These are phyloP conservation scores for Scelioninae gen. 1 DNA, from an alignment of 2,888 invertebrate species.

Conservation along the genomic window DNA sequence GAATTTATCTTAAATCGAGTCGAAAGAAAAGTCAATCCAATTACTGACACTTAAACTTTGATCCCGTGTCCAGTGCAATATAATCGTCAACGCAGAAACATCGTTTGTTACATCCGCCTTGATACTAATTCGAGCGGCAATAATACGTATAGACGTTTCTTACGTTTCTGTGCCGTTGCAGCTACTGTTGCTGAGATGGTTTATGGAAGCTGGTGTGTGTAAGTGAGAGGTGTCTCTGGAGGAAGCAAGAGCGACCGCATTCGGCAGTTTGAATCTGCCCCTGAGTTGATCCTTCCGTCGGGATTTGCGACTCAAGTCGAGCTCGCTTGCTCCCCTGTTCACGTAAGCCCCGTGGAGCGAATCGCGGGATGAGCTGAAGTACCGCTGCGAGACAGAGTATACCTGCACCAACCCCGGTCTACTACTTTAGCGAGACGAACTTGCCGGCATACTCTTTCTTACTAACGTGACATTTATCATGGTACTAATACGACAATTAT, in stretches of 20 bases:
- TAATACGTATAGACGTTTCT: no score
- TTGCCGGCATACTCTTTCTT: constrained; percentile 55
- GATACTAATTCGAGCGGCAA: no score
- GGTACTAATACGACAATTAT: constrained; percentile 16
- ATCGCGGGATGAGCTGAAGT: constrained; percentile 90
- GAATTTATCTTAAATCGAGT: no score
- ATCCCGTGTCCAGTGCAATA: no score
- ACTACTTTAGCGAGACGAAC: constrained; percentile 71
- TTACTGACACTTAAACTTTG: no score
- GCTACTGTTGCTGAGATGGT: constrained; percentile 87
- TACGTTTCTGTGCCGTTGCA: constrained; percentile 89
- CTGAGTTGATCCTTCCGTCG: constrained; percentile 87
- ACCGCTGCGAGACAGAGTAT: constrained; percentile 86
- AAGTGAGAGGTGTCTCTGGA: constrained; percentile 91
- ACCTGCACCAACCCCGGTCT: constrained; percentile 78
- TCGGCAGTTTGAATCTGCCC: constrained; percentile 88
- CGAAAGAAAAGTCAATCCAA: no score
- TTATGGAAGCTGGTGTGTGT: constrained; percentile 86
- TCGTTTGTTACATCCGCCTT: no score
- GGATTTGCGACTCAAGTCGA: constrained; percentile 90
- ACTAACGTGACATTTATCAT: constrained; percentile 23
- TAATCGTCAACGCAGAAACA: no score
- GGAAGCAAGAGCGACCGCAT: constrained; percentile 87
- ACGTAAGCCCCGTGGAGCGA: constrained; percentile 89
- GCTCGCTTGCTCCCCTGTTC: constrained; percentile 89